These are phyloP conservation scores for Chrysolina oricalcia DNA, from an alignment of 2,888 invertebrate genomes.

Conservation along the genomic window DNA sequence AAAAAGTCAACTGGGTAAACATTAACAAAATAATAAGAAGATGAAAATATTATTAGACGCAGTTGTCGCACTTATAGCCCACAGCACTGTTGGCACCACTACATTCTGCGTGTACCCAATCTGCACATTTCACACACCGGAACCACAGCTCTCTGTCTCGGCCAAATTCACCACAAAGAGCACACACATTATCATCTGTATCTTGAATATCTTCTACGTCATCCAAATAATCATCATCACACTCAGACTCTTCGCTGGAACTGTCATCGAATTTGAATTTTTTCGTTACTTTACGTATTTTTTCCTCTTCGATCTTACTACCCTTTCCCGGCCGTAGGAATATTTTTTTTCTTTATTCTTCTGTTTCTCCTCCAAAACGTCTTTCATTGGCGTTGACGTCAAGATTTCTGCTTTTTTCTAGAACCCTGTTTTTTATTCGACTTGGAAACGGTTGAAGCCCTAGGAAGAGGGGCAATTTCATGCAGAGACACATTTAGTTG, in stretches of 20 bases:
- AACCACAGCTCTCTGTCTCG: neutral
- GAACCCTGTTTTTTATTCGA: slow-evolving; percentile 27
- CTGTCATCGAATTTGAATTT: slow-evolving; percentile 24
- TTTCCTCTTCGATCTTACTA: slow-evolving; percentile 28
- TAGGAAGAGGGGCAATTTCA: slow-evolving; percentile 24
- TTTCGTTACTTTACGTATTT: slow-evolving; percentile 16
- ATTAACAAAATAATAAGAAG: neutral
- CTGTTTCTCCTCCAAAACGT: slow-evolving; percentile 29
- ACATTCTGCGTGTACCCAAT: slow-evolving; percentile 31
- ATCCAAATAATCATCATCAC: too few relatives aligned
- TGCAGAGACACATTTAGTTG: slow-evolving; percentile 23
- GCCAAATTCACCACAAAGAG: slow-evolving; percentile 30
- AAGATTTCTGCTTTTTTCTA: slow-evolving; percentile 26
- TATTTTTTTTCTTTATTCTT: slow-evolving; percentile 26
- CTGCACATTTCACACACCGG: neutral
- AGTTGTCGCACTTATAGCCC: too few relatives aligned
- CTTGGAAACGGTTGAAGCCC: slow-evolving; percentile 27
- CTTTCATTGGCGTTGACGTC: slow-evolving; percentile 32
- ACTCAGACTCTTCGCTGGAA: slow-evolving; percentile 27
- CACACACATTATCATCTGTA: slow-evolving; percentile 28
- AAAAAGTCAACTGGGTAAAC: neutral
- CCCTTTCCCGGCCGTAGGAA: slow-evolving; percentile 9
- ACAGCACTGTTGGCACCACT: slow-evolving; percentile 27
- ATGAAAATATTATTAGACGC: slow-evolving; percentile 11
- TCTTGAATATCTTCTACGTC: too few relatives aligned